phyloP scores from a whole-genome alignment of 2,113 vertebrate species.

The Columba janthina region DNA sequence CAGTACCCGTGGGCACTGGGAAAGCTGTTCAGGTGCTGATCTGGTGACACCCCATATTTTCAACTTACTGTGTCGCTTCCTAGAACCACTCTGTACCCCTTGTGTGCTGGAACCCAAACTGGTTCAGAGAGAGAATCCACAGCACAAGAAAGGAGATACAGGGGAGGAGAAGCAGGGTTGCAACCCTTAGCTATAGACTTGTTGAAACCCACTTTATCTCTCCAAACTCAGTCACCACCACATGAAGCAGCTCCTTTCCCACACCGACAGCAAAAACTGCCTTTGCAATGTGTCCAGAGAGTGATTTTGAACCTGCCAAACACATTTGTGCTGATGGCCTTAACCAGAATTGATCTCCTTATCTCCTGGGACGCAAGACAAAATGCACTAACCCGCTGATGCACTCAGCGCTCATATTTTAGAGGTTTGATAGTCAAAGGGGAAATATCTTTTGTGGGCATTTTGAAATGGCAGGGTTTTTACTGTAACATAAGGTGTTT shows the following conservation, averaged over 20 bases:
- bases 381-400: not conserved
- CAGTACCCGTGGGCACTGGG: rapidly evolving
- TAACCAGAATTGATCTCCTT: constrained; percentile 46
- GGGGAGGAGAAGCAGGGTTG: not conserved
- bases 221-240: not conserved
- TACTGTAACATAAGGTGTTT: not conserved
- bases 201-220: not conserved
- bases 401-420: not conserved
- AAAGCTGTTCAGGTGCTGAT: not conserved
- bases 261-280: not conserved
- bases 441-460: not conserved
- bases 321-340: constrained; percentile 34
- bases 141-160: not conserved
- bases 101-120: not conserved
- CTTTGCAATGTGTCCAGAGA: not conserved
- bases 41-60: not conserved
- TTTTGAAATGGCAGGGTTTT: constrained; percentile 12
- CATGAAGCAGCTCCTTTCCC: not conserved
- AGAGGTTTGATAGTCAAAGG: constrained; percentile 1
- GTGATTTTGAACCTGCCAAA: constrained; percentile 27
- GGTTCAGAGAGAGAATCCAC: not conserved
- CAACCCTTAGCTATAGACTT: not conserved
- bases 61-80: not conserved
- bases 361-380: constrained; percentile 20
- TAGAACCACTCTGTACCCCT: not conserved